Evolutionary conservation across 2,797 vertebrate genomes (phyloP).

Genomic region (Alauda arvensis): DNA sequence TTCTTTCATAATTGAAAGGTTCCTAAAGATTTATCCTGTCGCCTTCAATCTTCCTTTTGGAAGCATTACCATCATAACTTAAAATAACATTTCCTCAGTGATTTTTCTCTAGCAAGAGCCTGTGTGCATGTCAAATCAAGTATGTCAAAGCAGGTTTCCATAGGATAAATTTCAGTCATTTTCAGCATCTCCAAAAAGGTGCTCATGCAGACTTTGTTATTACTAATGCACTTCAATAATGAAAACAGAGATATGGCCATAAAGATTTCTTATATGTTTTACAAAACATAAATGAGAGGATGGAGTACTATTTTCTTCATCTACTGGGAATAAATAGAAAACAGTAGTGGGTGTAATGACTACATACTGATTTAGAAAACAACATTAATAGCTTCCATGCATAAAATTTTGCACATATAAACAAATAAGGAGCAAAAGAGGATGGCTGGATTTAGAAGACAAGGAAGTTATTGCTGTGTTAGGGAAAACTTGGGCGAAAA

Average conservation of each 20-base stretch:
- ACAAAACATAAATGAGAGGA: constrained; percentile 40
- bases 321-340: not conserved
- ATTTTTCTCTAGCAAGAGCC: constrained; percentile 36
- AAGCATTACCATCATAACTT: constrained; percentile 52
- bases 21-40: constrained; percentile 50
- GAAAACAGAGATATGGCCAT: constrained; percentile 55
- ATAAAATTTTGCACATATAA: constrained; percentile 10
- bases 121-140: constrained; percentile 60
- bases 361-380: constrained; percentile 17
- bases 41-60: constrained; percentile 36
- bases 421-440: not conserved
- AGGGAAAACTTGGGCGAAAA: not conserved
- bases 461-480: not conserved
- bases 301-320: constrained; percentile 28
- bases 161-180: constrained; percentile 65
- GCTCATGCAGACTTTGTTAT: constrained; percentile 42
- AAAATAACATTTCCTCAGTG: constrained; percentile 61
- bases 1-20: constrained; percentile 49
- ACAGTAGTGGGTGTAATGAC: constrained; percentile 9
- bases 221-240: constrained; percentile 59
- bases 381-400: not conserved
- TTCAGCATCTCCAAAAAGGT: constrained; percentile 53
- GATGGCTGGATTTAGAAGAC: not conserved
- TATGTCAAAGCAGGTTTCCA: constrained; percentile 62
- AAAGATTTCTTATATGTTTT: constrained; percentile 55